Percentiles rank a stretch among this genome's conserved stretches.
phyloP scores from a whole-genome alignment of 92 coral and sea anemone species.

The Epizoanthus stellaris region DNA sequence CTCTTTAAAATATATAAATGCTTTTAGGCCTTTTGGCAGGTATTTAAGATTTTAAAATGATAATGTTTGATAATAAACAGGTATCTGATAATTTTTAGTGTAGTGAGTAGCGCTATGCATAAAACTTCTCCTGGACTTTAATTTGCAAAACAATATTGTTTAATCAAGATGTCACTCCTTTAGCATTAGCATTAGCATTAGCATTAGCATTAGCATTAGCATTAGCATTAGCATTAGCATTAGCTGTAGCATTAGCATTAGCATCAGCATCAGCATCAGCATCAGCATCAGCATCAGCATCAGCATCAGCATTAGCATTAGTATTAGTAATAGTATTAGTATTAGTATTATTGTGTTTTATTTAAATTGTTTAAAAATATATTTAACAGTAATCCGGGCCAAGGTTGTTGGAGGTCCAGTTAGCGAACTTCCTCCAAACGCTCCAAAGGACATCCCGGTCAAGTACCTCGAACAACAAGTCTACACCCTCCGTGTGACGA shows the following conservation, averaged over 20 bases:
- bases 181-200: too few species aligned
- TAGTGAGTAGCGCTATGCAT: too few species aligned
- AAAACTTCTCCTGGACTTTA: neutral
- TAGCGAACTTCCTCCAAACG: constrained; percentile 67
- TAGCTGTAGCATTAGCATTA: too few species aligned
- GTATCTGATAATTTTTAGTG: neutral
- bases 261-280: too few species aligned
- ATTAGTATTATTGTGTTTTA: neutral
- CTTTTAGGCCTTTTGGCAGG: constrained; percentile 12
- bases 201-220: too few species aligned
- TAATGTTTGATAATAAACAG: neutral
- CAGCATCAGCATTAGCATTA: too few species aligned
- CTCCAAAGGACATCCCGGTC: constrained; percentile 59
- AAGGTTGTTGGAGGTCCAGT: constrained; percentile 75
- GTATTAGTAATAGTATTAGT: neutral
- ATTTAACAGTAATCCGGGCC: constrained; percentile 76
- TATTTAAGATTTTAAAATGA: constrained; percentile 1
- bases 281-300: too few species aligned
- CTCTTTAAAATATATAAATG: neutral
- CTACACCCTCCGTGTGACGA: constrained; percentile 84
- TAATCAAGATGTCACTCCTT: too few species aligned
- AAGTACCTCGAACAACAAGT: constrained; percentile 79
- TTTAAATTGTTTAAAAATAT: too few species aligned
- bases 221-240: too few species aligned
- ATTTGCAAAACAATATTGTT: neutral